Evolutionary conservation across 2,797 vertebrate genomes (phyloP), one percentile per base, ranked within the genome.

Genomic region (Pseudochirops corinnae): DNA sequence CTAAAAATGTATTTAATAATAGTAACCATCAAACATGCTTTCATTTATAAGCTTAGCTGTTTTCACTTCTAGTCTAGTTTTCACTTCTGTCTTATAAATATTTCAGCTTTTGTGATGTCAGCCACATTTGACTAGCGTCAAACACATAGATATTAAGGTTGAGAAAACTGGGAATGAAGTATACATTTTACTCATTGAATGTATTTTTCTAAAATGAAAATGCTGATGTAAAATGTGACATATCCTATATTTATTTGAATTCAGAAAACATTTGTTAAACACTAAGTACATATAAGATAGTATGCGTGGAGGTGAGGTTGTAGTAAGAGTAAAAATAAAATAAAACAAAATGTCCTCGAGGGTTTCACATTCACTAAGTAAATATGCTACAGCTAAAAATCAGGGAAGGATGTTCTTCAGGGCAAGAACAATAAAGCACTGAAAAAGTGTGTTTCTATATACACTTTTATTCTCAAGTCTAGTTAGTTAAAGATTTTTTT

Each of bases 11-110:
- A 94, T 92, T 94, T 97, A 95, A 96, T 29, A 93, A 87, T 92
- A 96, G 93, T 87, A 93, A 92, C n/a, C 50, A 97, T 95, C 90
- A 62, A 24, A 91, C 9, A 55, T 94, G 87, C 56, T 94, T 96
- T 97, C 97, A 95, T 92, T 96, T 96, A 92, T 93, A 94, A 93
- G 94, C 94, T 93, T 67, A 93, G 90, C 93, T 56, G 94, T 55
- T 96, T 26, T 95, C 90, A 56, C 82, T 95, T 91, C 95, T 90
- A 91, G 55, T n/a, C n/a, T n/a, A n/a, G n/a, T n/a, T n/a, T n/a
- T n/a, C n/a, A n/a, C n/a, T n/a, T n/a, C 29, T 67, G 0, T 29
- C 14, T 33, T 74, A 0, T 94, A 96, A 95, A 94, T 92, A 92
- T 33, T 91, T 94, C 0, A 91, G 50, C 93, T 92, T 67, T 95